Base-by-base conservation (phyloP, 2,113 vertebrate species). In the Pedionomus torquatus region DNA sequence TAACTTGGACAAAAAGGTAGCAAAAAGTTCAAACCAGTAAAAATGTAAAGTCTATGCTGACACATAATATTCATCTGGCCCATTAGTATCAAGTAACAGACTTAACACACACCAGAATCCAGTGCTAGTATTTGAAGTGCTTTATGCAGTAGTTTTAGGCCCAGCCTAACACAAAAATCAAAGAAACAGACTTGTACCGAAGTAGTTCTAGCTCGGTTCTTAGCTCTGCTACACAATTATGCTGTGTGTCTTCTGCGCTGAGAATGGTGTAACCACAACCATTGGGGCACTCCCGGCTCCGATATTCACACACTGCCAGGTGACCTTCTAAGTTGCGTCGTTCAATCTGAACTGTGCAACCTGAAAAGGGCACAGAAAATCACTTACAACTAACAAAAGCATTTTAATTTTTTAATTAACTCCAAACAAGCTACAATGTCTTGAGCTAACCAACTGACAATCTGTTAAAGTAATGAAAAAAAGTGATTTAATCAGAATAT, bases 191-290 rank as follows among this genome's bases (percentile, higher is more conserved):
- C 77, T 9, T 70, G 74, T 94, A 99, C 99, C 99, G 98, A n/a
- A 99, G 98, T 54, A 99, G 93, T 43, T 99, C 98, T 77, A 99
- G 97, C 79, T 99, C 99, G 0, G 98, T 98, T 51, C 98, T 98
- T 2, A 99, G 97, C 96, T 99, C 99, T 7, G 98, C 98, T 11
- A 99, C 97, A 26, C 99, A 99, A 81, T 98, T 99, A 68, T 99
- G 99, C 49, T 98, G 99, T 1, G 98, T 90, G 66, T 98, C 98
- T 49, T 99, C 98, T 1, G 94, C 90, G 10, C 98, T 98, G 76
- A 98, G 97, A 9, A 98, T 97, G 33, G 96, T 97, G 96, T 98
- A 98, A 18, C 98, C 99, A 5, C 98, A 99, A 75, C 98, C 98
- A 1, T 98, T 98, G 55, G 98, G 97, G 97, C 99, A 99, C 66